phyloP scores from a whole-genome alignment of 2,797 vertebrate genomes.

The Tokudaia muenninki region DNA sequence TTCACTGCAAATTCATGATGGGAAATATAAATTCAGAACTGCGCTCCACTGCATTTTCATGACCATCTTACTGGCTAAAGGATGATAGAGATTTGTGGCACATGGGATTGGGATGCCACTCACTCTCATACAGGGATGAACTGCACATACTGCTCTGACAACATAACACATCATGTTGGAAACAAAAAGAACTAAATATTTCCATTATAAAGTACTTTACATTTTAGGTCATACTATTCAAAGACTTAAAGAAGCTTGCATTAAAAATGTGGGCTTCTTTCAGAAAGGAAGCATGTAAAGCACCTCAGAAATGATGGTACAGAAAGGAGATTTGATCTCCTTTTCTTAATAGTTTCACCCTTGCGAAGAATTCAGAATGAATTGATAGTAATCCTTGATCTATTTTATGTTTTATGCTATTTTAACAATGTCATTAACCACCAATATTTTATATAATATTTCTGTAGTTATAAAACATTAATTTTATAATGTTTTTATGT shows the following conservation, averaged over 20 bases:
- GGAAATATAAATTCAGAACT: conserved; percentile 63
- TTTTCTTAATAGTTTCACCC: background rate
- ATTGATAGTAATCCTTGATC: background rate
- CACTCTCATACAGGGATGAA: background rate
- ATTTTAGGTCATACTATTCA: background rate
- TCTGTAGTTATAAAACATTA: background rate
- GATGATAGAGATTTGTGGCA: background rate
- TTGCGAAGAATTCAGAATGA: background rate
- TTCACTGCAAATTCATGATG: conserved; percentile 51
- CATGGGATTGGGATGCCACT: background rate
- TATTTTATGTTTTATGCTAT: background rate
- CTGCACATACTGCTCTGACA: background rate
- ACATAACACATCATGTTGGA: background rate
- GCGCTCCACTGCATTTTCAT: background rate
- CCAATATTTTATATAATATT: background rate
- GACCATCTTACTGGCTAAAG: conserved; percentile 9
- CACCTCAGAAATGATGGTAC: background rate
- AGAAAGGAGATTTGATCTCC: background rate
- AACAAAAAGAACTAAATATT: background rate
- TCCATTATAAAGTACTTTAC: conserved; percentile 24
- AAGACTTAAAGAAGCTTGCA: background rate
- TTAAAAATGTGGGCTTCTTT: conserved; percentile 49
- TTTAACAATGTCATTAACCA: background rate
- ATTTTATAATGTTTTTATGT: conserved; percentile 2
- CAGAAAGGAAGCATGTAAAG: background rate